phyloP scores from a whole-genome alignment of 2,797 vertebrate genomes.

The Phalloptychus januarius region DNA sequence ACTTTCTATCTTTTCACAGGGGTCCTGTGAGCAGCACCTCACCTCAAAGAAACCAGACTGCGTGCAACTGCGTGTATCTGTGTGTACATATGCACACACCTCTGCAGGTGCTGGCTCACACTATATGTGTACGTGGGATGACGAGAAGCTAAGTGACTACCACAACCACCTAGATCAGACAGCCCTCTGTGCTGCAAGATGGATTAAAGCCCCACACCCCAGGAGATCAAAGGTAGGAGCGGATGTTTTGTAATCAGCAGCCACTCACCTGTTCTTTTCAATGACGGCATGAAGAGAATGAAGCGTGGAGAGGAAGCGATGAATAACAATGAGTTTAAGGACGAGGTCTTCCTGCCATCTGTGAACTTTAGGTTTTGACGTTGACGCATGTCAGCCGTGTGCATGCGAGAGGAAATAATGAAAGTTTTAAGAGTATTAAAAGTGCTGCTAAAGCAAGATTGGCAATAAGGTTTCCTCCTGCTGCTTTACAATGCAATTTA shows the following conservation, averaged over 20 bases:
- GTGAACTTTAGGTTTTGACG: conserved; percentile 7
- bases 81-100: conserved; percentile 11
- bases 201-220: conserved; percentile 80
- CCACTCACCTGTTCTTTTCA: conserved; percentile 54
- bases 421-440: neutral
- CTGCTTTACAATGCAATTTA: neutral
- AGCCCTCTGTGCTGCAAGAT: conserved; percentile 70
- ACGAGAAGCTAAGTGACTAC: conserved; percentile 73
- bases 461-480: neutral
- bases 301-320: conserved; percentile 39
- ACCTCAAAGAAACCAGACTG: conserved; percentile 16
- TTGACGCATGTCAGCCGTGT: neutral
- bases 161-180: conserved; percentile 68
- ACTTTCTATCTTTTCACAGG: conserved; percentile 41
- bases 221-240: conserved; percentile 82
- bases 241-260: conserved; percentile 69
- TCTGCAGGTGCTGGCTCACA: conserved; percentile 22
- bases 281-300: conserved; percentile 28
- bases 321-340: conserved; percentile 49
- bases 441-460: neutral
- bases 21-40: conserved; percentile 16
- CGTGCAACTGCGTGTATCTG: too few relatives aligned
- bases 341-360: conserved; percentile 20
- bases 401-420: neutral
- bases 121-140: conserved; percentile 71